Evolutionary conservation across 2,888 invertebrate genomes (phyloP).

Genomic region (Acronicta psi): DNA sequence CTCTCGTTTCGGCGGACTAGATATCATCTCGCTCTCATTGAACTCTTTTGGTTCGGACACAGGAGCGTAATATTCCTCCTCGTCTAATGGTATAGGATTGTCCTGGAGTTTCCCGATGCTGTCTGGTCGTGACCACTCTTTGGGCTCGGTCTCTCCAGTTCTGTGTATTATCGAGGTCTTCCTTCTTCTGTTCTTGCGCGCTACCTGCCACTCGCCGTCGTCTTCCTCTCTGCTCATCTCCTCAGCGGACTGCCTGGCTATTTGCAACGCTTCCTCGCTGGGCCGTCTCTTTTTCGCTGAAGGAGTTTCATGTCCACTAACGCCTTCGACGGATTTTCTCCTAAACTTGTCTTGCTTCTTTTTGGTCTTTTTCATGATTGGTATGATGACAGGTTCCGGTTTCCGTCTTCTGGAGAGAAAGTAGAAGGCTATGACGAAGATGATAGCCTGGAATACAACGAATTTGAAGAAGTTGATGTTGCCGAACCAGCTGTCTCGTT

Average conservation of each 20-base stretch:
- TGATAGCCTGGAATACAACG: constrained; percentile 84
- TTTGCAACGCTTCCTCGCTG: constrained; percentile 92
- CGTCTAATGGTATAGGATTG: constrained; percentile 88
- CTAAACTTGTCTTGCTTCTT: constrained; percentile 83
- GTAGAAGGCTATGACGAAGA: constrained; percentile 84
- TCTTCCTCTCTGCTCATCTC: constrained; percentile 83
- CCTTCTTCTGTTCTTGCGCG: constrained; percentile 84
- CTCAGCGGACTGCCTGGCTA: constrained; percentile 89
- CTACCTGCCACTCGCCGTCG: constrained; percentile 83
- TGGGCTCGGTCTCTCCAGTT: constrained; percentile 77
- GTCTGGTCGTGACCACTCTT: constrained; percentile 74
- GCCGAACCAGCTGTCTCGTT: constrained; percentile 91
- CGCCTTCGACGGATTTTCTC: constrained; percentile 91
- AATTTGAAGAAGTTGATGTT: constrained; percentile 89
- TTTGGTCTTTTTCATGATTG: constrained; percentile 73
- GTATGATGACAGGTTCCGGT: constrained; percentile 71
- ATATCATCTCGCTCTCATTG: constrained; percentile 62
- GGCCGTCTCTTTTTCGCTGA: constrained; percentile 91
- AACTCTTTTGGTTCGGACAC: constrained; percentile 83
- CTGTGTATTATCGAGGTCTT: constrained; percentile 82
- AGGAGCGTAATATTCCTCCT: constrained; percentile 87
- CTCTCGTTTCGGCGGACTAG: constrained; percentile 69
- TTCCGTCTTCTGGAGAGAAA: constrained; percentile 84
- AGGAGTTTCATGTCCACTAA: constrained; percentile 86
- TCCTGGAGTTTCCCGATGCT: constrained; percentile 81